These are phyloP conservation scores for Coreoperca whiteheadi DNA, from an alignment of 2,113 vertebrate species.

Conservation along the genomic window DNA sequence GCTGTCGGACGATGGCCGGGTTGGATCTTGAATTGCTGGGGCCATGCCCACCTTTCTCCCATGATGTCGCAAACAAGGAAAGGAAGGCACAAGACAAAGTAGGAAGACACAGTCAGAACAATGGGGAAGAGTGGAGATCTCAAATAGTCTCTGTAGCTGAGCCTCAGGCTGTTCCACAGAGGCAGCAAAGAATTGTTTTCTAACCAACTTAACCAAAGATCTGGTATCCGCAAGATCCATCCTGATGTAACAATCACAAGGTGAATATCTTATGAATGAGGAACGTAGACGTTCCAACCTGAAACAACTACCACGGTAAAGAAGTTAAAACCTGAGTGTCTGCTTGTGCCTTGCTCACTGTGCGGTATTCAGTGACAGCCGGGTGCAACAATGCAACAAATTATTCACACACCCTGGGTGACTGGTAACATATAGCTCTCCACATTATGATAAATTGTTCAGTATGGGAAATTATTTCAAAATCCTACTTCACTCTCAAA, in stretches of 20 bases:
- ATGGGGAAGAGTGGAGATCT: constrained; percentile 83
- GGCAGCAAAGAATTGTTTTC: constrained; percentile 68
- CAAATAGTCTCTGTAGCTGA: constrained; percentile 77
- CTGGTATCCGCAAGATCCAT: constrained; percentile 54
- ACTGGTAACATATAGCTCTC: constrained; percentile 22
- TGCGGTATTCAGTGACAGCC: constrained; percentile 53
- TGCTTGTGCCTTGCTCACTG: constrained; percentile 29
- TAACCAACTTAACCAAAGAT: constrained; percentile 53
- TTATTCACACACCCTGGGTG: constrained; percentile 59
- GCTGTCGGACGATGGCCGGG: constrained; percentile 64
- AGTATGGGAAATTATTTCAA: not conserved
- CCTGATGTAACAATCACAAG: constrained; percentile 2
- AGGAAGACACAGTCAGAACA: constrained; percentile 80
- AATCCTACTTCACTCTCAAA: not conserved
- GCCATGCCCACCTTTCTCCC: constrained; percentile 71
- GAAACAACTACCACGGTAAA: constrained; percentile 25
- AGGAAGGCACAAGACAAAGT: constrained; percentile 79
- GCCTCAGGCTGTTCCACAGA: constrained; percentile 78
- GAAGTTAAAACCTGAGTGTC: constrained; percentile 10
- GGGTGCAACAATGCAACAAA: constrained; percentile 51
- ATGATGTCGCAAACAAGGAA: constrained; percentile 80
- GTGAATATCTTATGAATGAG: not conserved
- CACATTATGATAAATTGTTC: not conserved
- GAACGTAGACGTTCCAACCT: constrained; percentile 7
- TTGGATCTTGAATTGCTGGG: constrained; percentile 83